phyloP scores from a whole-genome alignment of 2,113 vertebrate genomes.

The Alces alces region DNA sequence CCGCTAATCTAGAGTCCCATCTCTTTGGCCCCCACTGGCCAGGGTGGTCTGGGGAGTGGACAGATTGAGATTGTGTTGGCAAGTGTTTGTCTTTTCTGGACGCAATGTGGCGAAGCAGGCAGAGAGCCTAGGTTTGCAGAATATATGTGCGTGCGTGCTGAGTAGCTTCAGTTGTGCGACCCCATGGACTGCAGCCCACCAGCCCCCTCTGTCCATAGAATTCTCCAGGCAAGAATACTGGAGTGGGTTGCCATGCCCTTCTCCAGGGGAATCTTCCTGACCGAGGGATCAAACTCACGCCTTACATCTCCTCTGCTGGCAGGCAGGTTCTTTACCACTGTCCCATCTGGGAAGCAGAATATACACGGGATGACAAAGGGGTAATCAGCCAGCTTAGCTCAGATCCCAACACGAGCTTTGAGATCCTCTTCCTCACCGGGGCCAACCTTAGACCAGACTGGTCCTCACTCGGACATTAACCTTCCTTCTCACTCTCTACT shows the following conservation, averaged over 20 bases:
- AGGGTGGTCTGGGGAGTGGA: rapidly evolving
- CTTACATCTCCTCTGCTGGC: not conserved
- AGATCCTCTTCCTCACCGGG: not conserved
- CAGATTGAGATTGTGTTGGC: rapidly evolving
- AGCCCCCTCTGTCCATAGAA: not conserved
- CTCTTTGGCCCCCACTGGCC: rapidly evolving
- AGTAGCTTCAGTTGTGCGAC: not conserved
- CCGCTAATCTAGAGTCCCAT: not conserved
- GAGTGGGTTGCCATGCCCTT: not conserved
- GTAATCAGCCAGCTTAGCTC: not conserved
- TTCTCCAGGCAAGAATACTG: not conserved
- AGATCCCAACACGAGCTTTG: rapidly evolving
- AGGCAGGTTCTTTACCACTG: not conserved
- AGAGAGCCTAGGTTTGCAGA: not conserved
- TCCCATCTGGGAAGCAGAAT: not conserved
- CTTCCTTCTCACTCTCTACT: rapidly evolving
- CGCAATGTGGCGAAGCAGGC: not conserved
- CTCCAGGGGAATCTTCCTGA: not conserved
- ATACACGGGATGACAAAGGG: rapidly evolving
- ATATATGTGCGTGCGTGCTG: rapidly evolving
- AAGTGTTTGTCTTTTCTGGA: not conserved
- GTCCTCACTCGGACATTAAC: not conserved
- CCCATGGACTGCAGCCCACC: not conserved
- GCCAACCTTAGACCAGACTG: not conserved
- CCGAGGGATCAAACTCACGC: not conserved